Conservation (phyloP, 2,888 invertebrate genomes). For the Apamea epomidion region DNA sequence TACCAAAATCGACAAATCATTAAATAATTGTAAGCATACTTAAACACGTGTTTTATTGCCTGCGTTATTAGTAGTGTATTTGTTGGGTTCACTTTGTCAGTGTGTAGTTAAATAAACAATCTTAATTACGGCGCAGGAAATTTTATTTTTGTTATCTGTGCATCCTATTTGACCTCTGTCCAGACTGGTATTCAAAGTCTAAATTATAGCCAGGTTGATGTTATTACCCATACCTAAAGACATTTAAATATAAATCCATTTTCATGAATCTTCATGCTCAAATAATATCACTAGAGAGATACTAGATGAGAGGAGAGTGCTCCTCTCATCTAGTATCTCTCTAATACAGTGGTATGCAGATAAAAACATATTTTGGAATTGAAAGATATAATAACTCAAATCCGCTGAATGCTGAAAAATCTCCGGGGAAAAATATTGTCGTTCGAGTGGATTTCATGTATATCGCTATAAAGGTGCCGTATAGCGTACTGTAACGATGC, state of each 20-base stretch:
- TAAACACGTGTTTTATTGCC: conserved; percentile 79
- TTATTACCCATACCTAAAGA: no score
- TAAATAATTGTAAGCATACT: conserved; percentile 85
- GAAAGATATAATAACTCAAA: not conserved
- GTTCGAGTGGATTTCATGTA: not conserved
- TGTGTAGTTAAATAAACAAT: conserved; percentile 71
- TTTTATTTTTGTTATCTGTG: conserved; percentile 53
- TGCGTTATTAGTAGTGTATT: conserved; percentile 67
- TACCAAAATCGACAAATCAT: conserved; percentile 77
- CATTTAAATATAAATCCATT: no score
- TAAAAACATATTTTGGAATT: not conserved
- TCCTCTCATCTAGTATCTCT: no score
- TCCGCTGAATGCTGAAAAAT: not conserved
- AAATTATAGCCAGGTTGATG: not conserved
- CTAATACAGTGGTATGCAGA: no score
- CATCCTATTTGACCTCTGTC: not conserved
- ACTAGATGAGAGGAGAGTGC: no score
- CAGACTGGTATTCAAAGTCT: not conserved
- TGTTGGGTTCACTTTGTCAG: conserved; percentile 55
- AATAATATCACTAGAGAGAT: no score
- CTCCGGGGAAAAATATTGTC: not conserved
- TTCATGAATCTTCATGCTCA: no score
- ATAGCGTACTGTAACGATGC: no score
- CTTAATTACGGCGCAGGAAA: conserved; percentile 50
- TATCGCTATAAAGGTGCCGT: no score